Evolutionary conservation across 2,888 invertebrate genomes (phyloP).

Genomic region (Callimorpha dominula): DNA sequence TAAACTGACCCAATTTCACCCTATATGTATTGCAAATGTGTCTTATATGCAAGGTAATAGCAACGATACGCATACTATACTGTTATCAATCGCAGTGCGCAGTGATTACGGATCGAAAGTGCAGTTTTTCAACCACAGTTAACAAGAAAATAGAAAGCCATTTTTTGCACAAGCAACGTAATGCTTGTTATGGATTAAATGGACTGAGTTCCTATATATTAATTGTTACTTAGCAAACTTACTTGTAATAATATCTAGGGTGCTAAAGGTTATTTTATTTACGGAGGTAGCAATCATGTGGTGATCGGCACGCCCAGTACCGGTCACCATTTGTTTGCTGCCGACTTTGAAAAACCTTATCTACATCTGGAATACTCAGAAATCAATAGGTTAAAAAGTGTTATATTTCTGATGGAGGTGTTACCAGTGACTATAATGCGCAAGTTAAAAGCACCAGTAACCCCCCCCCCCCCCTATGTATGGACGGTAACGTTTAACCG

Average conservation of each 20-base stretch:
- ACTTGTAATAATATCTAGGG: background rate
- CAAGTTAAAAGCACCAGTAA: too few species aligned
- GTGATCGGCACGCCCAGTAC: too few species aligned
- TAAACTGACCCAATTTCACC: background rate
- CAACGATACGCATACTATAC: slow-evolving; percentile 3
- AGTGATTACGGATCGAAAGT: slow-evolving; percentile 50
- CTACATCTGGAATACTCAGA: too few species aligned
- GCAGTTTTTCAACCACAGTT: slow-evolving; percentile 47
- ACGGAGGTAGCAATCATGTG: too few species aligned
- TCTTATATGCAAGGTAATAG: slow-evolving; percentile 18
- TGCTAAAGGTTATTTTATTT: too few species aligned
- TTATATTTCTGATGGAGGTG: too few species aligned
- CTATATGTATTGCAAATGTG: slow-evolving; percentile 6
- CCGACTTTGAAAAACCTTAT: too few species aligned
- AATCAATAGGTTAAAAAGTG: too few species aligned
- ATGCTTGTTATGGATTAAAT: slow-evolving; percentile 37
- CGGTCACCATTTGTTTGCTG: too few species aligned
- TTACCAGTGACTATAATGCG: too few species aligned
- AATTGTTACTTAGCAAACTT: background rate
- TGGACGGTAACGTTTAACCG: too few species aligned
- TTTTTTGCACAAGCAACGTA: slow-evolving; percentile 47
- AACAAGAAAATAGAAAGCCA: slow-evolving; percentile 54
- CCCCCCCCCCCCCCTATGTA: too few species aligned
- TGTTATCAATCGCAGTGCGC: slow-evolving; percentile 51
- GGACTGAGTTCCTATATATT: background rate